These are phyloP conservation scores for Fabriciana adippe DNA, from an alignment of 2,888 invertebrate genomes.

Conservation along the genomic window DNA sequence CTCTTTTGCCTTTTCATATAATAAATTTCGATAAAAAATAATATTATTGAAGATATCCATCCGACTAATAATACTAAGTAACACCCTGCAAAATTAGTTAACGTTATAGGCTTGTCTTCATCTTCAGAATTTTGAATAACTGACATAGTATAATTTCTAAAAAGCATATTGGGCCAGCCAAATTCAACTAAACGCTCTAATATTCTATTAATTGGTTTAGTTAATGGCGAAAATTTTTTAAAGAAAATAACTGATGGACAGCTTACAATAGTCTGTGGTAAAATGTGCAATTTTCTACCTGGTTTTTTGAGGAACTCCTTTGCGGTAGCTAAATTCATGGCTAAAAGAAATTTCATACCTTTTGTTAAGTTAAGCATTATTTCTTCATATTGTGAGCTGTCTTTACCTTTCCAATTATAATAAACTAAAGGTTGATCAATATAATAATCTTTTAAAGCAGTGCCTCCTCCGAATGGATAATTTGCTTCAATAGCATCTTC, in stretches of 20 bases:
- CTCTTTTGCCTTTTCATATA: slow-evolving; percentile 41
- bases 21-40: slow-evolving; percentile 56
- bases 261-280: slow-evolving; percentile 52
- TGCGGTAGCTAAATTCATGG: slow-evolving; percentile 56
- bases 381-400: slow-evolving; percentile 49
- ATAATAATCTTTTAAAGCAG: slow-evolving; percentile 61
- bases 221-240: slow-evolving; percentile 65
- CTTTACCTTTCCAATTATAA: slow-evolving; percentile 55
- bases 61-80: slow-evolving; percentile 59
- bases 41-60: slow-evolving; percentile 53
- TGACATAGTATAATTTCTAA: slow-evolving; percentile 47
- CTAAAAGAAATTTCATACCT: slow-evolving; percentile 60
- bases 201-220: slow-evolving; percentile 50
- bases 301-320: slow-evolving; percentile 47
- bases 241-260: slow-evolving; percentile 63
- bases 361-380: slow-evolving; percentile 51
- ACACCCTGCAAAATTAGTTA: slow-evolving; percentile 63
- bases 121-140: slow-evolving; percentile 17
- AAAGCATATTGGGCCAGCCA: slow-evolving; percentile 58
- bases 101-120: slow-evolving; percentile 51
- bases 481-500: slow-evolving; percentile 57
- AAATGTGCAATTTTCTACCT: slow-evolving; percentile 49
- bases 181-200: slow-evolving; percentile 55
- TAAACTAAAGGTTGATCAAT: slow-evolving; percentile 55
- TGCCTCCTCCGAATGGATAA: slow-evolving; percentile 62